Percentiles rank a stretch among this genome's conserved stretches.
Evolutionary conservation across 64 coral and sea anemone species (phyloP).

Genomic region (Dendronephthya gigantea): DNA sequence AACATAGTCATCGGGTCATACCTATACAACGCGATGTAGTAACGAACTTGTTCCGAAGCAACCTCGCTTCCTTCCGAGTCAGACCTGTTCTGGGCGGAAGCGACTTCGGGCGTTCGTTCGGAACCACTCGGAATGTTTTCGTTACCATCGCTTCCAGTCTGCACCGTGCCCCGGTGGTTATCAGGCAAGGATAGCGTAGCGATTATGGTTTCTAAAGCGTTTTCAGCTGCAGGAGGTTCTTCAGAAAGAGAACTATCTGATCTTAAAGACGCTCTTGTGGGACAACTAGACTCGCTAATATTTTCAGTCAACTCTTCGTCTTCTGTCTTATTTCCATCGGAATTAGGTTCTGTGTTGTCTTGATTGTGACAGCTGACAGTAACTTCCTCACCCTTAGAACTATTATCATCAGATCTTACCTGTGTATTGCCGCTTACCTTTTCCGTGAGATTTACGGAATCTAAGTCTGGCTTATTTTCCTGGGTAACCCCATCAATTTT

Average conservation of each 20-base stretch:
- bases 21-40: constrained; percentile 84
- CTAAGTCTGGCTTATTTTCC: background rate
- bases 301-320: background rate
- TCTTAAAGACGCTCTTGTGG: background rate
- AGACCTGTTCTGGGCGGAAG: background rate
- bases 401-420: background rate
- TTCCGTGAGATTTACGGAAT: background rate
- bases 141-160: background rate
- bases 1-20: constrained; percentile 78
- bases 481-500: background rate
- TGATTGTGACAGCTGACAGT: background rate
- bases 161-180: background rate
- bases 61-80: background rate
- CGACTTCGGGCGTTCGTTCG: background rate
- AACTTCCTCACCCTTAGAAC: background rate
- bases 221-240: background rate
- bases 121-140: background rate
- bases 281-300: background rate
- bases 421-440: background rate
- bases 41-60: constrained; percentile 35
- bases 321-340: background rate
- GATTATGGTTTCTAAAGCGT: background rate
- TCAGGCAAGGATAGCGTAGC: background rate
- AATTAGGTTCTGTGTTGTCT: background rate
- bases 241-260: background rate